Conservation (phyloP, 2,113 vertebrate genomes). For the Empidonax alnorum region DNA sequence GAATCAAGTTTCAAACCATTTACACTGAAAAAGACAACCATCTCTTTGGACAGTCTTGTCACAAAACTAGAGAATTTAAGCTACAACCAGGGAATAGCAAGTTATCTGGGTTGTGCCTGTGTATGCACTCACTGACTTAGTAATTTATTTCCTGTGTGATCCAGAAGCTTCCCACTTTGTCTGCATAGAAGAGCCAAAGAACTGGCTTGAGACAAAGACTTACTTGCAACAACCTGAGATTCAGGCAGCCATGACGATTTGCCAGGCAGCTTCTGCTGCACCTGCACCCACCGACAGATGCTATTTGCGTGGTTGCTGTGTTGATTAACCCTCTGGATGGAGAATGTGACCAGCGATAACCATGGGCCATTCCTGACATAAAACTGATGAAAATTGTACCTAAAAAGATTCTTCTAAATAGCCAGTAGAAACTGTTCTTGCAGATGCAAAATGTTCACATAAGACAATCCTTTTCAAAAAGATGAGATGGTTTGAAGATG, state of each 20-base stretch:
- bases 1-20: background rate
- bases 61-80: background rate
- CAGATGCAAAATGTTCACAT: background rate
- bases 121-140: background rate
- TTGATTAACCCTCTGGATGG: background rate
- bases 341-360: background rate
- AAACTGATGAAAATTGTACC: background rate
- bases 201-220: background rate
- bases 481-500: background rate
- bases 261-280: background rate
- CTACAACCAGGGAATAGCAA: background rate
- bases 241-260: background rate
- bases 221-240: background rate
- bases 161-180: background rate
- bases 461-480: background rate
- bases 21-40: background rate
- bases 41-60: background rate
- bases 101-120: background rate
- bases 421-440: background rate
- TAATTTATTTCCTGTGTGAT: background rate
- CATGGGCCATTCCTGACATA: background rate
- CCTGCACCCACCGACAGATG: accelerated
- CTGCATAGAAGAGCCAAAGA: background rate
- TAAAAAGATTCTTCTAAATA: background rate
- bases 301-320: background rate